Base-by-base conservation (phyloP, 2,113 vertebrate genomes). In the Amazona guildingii region DNA sequence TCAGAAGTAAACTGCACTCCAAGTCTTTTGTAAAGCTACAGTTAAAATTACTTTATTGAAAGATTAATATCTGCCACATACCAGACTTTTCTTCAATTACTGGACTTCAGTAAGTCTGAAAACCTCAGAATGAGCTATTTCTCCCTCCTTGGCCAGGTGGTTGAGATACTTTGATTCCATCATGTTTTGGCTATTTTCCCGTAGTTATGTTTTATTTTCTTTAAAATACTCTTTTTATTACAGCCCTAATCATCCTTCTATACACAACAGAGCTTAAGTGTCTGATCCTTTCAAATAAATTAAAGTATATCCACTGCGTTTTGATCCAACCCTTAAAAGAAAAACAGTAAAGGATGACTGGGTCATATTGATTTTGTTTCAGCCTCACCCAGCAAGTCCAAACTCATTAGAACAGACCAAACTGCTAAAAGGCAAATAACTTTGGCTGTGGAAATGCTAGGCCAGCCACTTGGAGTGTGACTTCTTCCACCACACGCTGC, bases 61-160 rank as follows among this genome's bases (percentile, higher is more conserved):
- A 86, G 94, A 94, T 96, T 89, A 82, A 33, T 95, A 91, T 69
- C 95, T 93, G 74, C 73, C 77, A 67, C 89, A 66, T 9, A 69
- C 11, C 49, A 88, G 86, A 33, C 7, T 86, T 75, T 86, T 91
- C 80, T 66, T 48, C 80, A 83, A 57, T 92, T 94, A 90, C 61
- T 83, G 73, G 62, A 79, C 33, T 83, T 92, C 68, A 76, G 46
- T 67, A 72, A 80, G 68, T 83, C 63, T 83, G 77, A 49, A 89
- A 74, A 86, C 24, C 68, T 86, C 52, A 33, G 55, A 79, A 89
- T 41, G 55, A 86, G 46, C 35, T 90, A 24, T 64, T 86, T 64
- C 82, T 86, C 20, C 63, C 29, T 35, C 24, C 37, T 94, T 70
- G 61, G 49, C 41, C 63, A 44, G 44, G 49, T 2, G 4, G 44